Base-by-base conservation (phyloP, 2,797 vertebrate genomes). In the Chelon auratus region DNA sequence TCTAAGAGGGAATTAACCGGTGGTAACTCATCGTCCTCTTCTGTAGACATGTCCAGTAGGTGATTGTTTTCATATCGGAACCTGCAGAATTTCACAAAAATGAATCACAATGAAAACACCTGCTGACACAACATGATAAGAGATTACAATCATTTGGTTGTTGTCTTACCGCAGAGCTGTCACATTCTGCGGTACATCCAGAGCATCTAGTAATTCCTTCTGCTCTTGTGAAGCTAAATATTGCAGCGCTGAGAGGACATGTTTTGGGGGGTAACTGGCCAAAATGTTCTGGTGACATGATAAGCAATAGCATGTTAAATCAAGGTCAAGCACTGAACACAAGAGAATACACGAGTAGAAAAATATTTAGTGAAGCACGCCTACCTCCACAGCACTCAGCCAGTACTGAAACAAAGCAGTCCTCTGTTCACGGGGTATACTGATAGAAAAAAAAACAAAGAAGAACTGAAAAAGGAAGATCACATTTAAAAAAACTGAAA, bases 211-310 rank as follows among this genome's bases (percentile, higher is more conserved):
- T 68, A 96, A 76, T 1, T 88, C 88, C 62, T 74, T 79, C 64
- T 94, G 93, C 69, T 93, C 92, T 78, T 78, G 84, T 10, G 81
- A 81, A 55, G 94, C 93, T 64, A 95, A 82, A 83, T 91, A 83
- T 68, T 94, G 90, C 77, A 96, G 54, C 0, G 93, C 93, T 20
- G 87, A 89, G 15, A 96, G 86, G 33, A 96, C 42, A 5, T 96
- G 95, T 59, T 82, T 93, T 24, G 95, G 93, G 20, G 96, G 94
- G 69, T 94, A 89, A 62, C 62, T n/a, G 9, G 33, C 54, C 50
- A 94, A 69, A 45, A 94, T 2, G 42, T 88, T 93, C 96, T 96
- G 81, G 58, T 62, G 22, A 75, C 24, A 70, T 10, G 20, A 78
- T 11, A 82, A 67, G 68, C 24, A 63, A 48, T 0, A 60, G 68